Conservation (phyloP, 2,888 invertebrate species). For the Mythimna lalbum region DNA sequence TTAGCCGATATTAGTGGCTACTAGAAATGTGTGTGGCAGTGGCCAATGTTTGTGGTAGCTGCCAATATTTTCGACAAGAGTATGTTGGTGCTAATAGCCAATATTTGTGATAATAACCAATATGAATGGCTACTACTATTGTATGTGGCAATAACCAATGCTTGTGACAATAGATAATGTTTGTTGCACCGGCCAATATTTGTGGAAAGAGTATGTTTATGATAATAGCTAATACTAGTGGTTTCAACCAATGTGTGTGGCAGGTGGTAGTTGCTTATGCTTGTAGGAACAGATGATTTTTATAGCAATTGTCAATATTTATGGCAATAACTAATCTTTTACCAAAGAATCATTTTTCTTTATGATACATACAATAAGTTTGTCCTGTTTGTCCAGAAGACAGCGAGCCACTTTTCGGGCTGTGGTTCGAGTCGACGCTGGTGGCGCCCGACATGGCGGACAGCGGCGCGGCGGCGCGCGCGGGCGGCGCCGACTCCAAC, state of each 20-base stretch:
- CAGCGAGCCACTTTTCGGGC: slow-evolving; percentile 96
- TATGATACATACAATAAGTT: slow-evolving; percentile 8
- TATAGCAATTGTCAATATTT: too few relatives aligned
- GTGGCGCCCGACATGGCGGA: slow-evolving; percentile 94
- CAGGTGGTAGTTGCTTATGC: too few relatives aligned
- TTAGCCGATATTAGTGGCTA: not conserved
- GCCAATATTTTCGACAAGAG: too few relatives aligned
- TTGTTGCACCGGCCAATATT: not conserved
- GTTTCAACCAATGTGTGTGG: too few relatives aligned
- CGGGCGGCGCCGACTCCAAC: slow-evolving; percentile 86
- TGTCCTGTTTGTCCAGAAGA: slow-evolving; percentile 88
- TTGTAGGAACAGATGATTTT: too few relatives aligned
- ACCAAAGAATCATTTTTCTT: too few relatives aligned
- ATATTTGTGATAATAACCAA: not conserved
- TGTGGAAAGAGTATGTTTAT: too few relatives aligned
- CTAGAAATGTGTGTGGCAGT: not conserved
- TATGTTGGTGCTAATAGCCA: not conserved
- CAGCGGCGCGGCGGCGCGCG: slow-evolving; percentile 80
- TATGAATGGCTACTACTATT: not conserved
- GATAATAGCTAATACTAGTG: too few relatives aligned
- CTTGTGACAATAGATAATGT: not conserved
- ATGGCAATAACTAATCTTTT: too few relatives aligned
- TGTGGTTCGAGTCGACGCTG: slow-evolving; percentile 98
- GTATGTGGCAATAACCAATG: not conserved
- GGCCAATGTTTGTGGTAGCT: not conserved